Percentiles rank a stretch among this genome's conserved stretches.
These are phyloP conservation scores for Propsilocerus akamusi DNA, from an alignment of 1,140 invertebrate genomes.

Conservation along the genomic window DNA sequence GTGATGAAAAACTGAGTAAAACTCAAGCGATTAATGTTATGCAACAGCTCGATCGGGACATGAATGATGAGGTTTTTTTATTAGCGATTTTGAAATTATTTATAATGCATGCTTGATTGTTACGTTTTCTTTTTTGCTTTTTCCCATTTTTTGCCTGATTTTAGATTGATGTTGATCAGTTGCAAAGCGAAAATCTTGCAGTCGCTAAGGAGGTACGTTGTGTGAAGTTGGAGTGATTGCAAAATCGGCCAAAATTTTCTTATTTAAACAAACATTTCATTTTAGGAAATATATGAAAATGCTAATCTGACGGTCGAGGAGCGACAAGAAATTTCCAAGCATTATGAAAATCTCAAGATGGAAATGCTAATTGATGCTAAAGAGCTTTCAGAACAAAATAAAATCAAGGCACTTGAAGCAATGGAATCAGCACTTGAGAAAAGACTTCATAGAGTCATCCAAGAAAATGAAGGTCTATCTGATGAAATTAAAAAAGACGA, in stretches of 20 bases:
- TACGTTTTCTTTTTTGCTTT: conserved; percentile 8
- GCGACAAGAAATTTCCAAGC: conserved; percentile 29
- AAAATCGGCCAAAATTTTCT: no score
- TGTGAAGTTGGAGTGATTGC: no score
- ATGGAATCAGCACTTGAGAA: conserved; percentile 28
- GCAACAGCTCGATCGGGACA: conserved; percentile 1
- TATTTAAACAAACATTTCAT: no score
- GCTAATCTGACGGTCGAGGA: conserved; percentile 12
- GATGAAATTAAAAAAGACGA: conserved; percentile 25
- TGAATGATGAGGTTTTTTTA: conserved; percentile 5
- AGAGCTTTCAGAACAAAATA: conserved; percentile 27
- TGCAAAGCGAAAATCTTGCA: conserved; percentile 14
- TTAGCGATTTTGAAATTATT: background rate
- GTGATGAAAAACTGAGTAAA: conserved; percentile 5
- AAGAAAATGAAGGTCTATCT: conserved; percentile 23
- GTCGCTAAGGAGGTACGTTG: conserved; percentile 13
- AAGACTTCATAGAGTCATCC: conserved; percentile 15
- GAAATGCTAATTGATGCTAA: conserved; percentile 24
- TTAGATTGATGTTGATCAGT: conserved; percentile 16
- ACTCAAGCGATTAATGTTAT: conserved; percentile 7
- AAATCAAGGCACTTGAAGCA: conserved; percentile 31
- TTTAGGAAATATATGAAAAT: conserved; percentile 6
- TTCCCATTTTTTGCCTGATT: conserved; percentile 7
- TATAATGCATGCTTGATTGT: background rate
- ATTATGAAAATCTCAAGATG: conserved; percentile 29